Percentiles rank a stretch among this genome's conserved stretches.
Evolutionary conservation across 2,797 vertebrate species (phyloP).

Genomic region (Galaxias olidus): DNA sequence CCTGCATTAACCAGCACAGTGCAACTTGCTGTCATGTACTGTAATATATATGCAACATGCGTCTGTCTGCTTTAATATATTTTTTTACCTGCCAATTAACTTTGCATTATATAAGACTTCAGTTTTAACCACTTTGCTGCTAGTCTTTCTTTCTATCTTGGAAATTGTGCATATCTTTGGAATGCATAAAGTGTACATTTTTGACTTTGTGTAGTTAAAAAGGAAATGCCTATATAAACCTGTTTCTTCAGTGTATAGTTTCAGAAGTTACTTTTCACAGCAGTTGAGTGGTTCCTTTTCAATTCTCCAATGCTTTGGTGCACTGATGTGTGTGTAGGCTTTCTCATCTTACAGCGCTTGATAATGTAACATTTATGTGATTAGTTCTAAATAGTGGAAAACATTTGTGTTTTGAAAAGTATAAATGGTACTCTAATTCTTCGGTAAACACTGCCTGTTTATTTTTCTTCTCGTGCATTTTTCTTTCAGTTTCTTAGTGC

Average conservation of each 20-base stretch:
- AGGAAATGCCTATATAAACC: slow-evolving; percentile 76
- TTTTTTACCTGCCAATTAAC: slow-evolving; percentile 65
- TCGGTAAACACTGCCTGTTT: slow-evolving; percentile 79
- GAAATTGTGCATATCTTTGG: slow-evolving; percentile 77
- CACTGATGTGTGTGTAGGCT: slow-evolving; percentile 77
- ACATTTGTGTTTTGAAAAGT: slow-evolving; percentile 80
- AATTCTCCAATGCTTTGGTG: slow-evolving; percentile 77
- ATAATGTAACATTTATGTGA: slow-evolving; percentile 79
- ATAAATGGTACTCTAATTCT: slow-evolving; percentile 81
- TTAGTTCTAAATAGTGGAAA: slow-evolving; percentile 81
- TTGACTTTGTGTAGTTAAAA: slow-evolving; percentile 77
- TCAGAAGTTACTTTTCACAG: slow-evolving; percentile 74
- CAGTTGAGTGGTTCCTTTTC: slow-evolving; percentile 80
- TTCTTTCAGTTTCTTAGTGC: slow-evolving; percentile 77
- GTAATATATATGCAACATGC: slow-evolving; percentile 91
- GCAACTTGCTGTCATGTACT: slow-evolving; percentile 88
- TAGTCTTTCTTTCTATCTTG: slow-evolving; percentile 81
- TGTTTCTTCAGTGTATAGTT: slow-evolving; percentile 78
- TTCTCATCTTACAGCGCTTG: slow-evolving; percentile 77
- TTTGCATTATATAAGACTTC: slow-evolving; percentile 83
- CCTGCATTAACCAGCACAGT: slow-evolving; percentile 86
- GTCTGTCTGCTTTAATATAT: slow-evolving; percentile 80
- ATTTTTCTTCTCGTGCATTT: slow-evolving; percentile 67
- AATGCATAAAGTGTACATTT: slow-evolving; percentile 78
- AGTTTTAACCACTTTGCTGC: slow-evolving; percentile 90